Evolutionary conservation across 2,888 invertebrate genomes (phyloP).

Genomic region (Agrochola macilenta): DNA sequence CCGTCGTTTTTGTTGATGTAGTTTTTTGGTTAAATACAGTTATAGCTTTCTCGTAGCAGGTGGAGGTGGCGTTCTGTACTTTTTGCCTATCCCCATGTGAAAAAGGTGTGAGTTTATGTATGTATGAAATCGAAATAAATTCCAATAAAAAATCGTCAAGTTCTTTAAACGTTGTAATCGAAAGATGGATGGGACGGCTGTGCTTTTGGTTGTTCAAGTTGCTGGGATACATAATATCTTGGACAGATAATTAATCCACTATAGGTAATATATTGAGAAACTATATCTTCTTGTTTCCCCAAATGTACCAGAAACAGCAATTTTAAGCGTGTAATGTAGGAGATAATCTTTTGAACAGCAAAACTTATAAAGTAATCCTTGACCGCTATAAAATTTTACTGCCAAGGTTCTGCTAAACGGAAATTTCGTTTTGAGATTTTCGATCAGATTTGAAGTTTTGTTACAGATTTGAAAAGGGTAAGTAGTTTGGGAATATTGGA

Average conservation of each 20-base stretch:
- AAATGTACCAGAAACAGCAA: neutral
- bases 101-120: too few relatives aligned
- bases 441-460: conserved; percentile 45
- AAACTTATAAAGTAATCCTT: conserved; percentile 39
- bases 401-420: conserved; percentile 14
- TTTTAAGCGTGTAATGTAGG: neutral
- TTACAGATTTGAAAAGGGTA: neutral
- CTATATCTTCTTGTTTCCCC: neutral
- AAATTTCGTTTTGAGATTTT: conserved; percentile 24
- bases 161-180: neutral
- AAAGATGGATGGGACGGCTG: too few relatives aligned
- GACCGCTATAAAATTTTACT: conserved; percentile 52
- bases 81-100: too few relatives aligned
- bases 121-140: neutral
- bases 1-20: neutral
- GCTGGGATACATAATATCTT: too few relatives aligned
- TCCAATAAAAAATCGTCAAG: neutral
- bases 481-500: conserved; percentile 1
- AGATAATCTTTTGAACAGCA: conserved; percentile 41
- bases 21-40: neutral
- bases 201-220: too few relatives aligned
- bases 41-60: too few relatives aligned
- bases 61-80: too few relatives aligned
- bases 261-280: neutral
- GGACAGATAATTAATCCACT: neutral